These are phyloP conservation scores for Nibea albiflora DNA, from an alignment of 2,113 vertebrate genomes.

Conservation along the genomic window DNA sequence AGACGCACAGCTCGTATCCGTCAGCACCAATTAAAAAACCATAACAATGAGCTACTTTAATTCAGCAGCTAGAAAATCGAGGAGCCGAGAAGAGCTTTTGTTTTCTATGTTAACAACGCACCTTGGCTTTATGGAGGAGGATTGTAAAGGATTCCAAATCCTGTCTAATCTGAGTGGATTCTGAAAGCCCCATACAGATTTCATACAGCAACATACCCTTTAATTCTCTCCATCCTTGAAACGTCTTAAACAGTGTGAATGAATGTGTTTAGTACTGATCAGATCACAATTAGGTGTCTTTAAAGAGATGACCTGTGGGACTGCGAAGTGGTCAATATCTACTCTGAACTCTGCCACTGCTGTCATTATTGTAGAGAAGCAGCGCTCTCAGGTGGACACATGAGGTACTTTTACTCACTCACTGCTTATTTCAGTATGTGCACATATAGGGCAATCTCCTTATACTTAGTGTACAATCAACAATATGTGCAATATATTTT, in stretches of 20 bases:
- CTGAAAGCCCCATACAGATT: not conserved
- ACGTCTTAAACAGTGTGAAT: not conserved
- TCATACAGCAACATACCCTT: not conserved
- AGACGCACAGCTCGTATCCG: conserved; percentile 10
- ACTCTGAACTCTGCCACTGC: fast-evolving
- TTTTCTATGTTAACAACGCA: not conserved
- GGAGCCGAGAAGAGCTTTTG: not conserved
- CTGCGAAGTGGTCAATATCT: not conserved
- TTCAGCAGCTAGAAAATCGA: not conserved
- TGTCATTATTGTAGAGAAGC: conserved; percentile 1
- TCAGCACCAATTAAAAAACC: conserved; percentile 9
- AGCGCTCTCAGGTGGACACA: conserved; percentile 37
- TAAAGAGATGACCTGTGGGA: not conserved
- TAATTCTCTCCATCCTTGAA: not conserved
- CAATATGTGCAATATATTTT: not conserved
- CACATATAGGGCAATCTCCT: not conserved
- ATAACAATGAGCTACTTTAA: not conserved
- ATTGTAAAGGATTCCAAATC: conserved; percentile 7
- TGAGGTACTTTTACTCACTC: not conserved
- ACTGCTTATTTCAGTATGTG: not conserved
- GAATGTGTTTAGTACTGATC: not conserved
- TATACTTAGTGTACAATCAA: not conserved
- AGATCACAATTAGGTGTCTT: not conserved
- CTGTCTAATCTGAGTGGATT: not conserved
- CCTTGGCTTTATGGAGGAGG: conserved; percentile 14